phyloP scores from a whole-genome alignment of 2,113 vertebrate genomes.

The Echinops telfairi region DNA sequence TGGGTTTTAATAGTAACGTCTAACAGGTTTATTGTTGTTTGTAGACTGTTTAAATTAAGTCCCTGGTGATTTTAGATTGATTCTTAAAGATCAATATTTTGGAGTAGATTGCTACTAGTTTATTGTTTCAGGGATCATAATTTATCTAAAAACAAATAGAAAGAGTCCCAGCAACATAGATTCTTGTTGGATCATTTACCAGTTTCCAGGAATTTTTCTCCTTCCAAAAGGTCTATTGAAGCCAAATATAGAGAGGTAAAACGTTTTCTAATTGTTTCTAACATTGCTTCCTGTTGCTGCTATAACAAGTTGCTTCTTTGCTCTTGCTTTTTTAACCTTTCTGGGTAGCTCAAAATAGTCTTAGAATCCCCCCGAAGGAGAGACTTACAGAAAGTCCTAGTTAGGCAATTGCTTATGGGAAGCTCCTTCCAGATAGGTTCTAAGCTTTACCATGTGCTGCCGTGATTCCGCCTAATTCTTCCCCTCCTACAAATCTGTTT shows the following conservation, averaged over 20 bases:
- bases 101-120: slow-evolving; percentile 17
- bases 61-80: slow-evolving; percentile 51
- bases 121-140: slow-evolving; percentile 60
- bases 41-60: slow-evolving; percentile 48
- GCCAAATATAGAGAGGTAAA: slow-evolving; percentile 47
- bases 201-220: slow-evolving; percentile 64
- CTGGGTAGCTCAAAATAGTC: slow-evolving; percentile 28
- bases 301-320: slow-evolving; percentile 58
- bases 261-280: slow-evolving; percentile 54
- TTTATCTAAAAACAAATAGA: slow-evolving; percentile 64
- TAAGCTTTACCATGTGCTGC: slow-evolving; percentile 60
- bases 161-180: slow-evolving; percentile 14
- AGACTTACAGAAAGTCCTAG: not conserved
- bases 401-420: slow-evolving; percentile 54
- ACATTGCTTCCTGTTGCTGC: slow-evolving; percentile 53
- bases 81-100: slow-evolving; percentile 37
- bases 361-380: slow-evolving; percentile 15
- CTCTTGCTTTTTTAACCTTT: slow-evolving; percentile 61
- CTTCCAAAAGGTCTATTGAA: slow-evolving; percentile 47
- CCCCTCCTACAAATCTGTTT: slow-evolving; percentile 57
- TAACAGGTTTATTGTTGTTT: slow-evolving; percentile 25
- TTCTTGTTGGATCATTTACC: slow-evolving; percentile 48
- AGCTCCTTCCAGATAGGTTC: slow-evolving; percentile 36
- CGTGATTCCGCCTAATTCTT: slow-evolving; percentile 68
- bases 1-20: slow-evolving; percentile 47